These are phyloP conservation scores for Paracentrotus lividus DNA, from an alignment of 53 echinoderm and acorn worm genomes.

Conservation along the genomic window DNA sequence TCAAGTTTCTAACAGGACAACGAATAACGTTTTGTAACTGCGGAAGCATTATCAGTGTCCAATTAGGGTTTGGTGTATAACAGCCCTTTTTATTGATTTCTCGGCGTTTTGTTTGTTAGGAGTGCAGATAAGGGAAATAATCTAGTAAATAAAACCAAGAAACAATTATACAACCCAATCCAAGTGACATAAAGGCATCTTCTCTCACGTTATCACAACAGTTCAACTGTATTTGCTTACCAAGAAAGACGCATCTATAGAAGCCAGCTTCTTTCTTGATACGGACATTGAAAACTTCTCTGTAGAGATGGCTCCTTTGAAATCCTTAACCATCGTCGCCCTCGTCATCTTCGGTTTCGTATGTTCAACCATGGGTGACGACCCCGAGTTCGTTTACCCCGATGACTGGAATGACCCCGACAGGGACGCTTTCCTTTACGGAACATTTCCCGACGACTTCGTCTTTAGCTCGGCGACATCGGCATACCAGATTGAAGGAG, in stretches of 20 bases:
- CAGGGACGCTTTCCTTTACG: conserved; percentile 83
- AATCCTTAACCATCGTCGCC: neutral
- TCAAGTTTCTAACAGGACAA: neutral
- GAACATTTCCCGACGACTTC: conserved; percentile 82
- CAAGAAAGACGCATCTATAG: neutral
- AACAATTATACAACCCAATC: neutral
- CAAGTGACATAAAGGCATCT: neutral
- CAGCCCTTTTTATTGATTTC: too few relatives aligned
- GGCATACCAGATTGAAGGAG: conserved; percentile 90
- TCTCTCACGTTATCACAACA: neutral
- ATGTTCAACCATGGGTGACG: conserved; percentile 4
- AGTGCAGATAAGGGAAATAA: neutral
- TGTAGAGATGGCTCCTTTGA: neutral
- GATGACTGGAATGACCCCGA: conserved; percentile 83
- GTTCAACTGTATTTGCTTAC: neutral
- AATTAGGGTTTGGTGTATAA: too few relatives aligned
- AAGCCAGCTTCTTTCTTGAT: neutral
- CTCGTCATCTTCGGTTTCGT: neutral
- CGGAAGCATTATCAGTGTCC: neutral
- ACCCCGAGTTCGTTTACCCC: conserved; percentile 79
- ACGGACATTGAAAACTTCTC: neutral
- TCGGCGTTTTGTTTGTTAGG: neutral
- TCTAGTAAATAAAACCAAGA: neutral
- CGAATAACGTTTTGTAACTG: neutral
- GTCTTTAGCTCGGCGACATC: conserved; percentile 84